Percentiles rank a stretch among this genome's conserved stretches.
Evolutionary conservation across 2,888 invertebrate genomes (phyloP).

Genomic region (Abscondita cerata): DNA sequence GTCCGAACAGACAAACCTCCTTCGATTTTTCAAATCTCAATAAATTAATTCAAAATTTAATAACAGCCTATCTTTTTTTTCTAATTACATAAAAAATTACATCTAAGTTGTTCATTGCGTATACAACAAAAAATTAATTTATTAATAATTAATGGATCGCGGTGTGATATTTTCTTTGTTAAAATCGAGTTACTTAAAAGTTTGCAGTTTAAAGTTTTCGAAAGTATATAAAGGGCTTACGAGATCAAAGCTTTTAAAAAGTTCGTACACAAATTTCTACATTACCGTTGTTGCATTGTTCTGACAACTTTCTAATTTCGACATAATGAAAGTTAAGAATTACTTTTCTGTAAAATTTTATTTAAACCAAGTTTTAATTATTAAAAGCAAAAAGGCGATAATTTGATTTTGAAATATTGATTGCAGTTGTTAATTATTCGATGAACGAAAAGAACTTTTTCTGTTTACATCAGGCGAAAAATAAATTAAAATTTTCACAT

Average conservation of each 20-base stretch:
- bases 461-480: no score
- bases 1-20: conserved; percentile 30
- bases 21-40: conserved; percentile 33
- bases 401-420: no score
- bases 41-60: conserved; percentile 21
- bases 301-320: not conserved
- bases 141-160: not conserved
- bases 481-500: no score
- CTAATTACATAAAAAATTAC: no score
- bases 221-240: conserved; percentile 6
- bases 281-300: conserved; percentile 8
- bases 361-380: not conserved
- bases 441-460: no score
- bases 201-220: conserved; percentile 1
- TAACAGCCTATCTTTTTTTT: not conserved
- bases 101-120: no score
- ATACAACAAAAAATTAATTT: no score
- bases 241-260: conserved; percentile 12
- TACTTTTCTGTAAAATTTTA: conserved; percentile 4
- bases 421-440: no score
- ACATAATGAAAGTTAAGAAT: not conserved
- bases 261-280: conserved; percentile 8
- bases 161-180: not conserved
- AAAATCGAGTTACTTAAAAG: conserved; percentile 10
- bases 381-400: no score